A percentile compares a stretch with the other conserved stretches of the same genome.
These are phyloP conservation scores for Ptychadena robeensis DNA, from an alignment of 2,797 vertebrate species.

Conservation along the genomic window DNA sequence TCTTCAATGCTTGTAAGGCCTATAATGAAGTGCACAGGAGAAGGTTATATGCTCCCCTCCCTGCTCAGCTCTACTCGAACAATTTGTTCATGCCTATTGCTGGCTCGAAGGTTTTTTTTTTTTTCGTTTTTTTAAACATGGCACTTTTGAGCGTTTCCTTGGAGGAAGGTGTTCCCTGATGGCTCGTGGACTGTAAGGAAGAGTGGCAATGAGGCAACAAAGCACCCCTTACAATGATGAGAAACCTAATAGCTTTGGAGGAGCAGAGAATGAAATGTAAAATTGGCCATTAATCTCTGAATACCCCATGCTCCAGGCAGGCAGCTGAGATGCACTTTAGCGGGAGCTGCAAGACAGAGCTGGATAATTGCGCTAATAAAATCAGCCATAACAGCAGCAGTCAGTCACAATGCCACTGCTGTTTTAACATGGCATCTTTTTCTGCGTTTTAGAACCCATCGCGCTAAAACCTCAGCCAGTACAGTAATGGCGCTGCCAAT, in stretches of 20 bases:
- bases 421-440: slow-evolving; percentile 47
- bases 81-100: slow-evolving; percentile 53
- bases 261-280: slow-evolving; percentile 55
- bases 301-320: slow-evolving; percentile 56
- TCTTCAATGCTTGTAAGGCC: slow-evolving; percentile 23
- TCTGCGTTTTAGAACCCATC: slow-evolving; percentile 47
- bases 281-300: slow-evolving; percentile 61
- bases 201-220: slow-evolving; percentile 43
- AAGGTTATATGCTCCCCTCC: slow-evolving; percentile 24
- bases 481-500: slow-evolving; percentile 45
- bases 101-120: slow-evolving; percentile 43
- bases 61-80: slow-evolving; percentile 9
- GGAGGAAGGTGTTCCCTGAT: slow-evolving; percentile 57
- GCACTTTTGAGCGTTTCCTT: slow-evolving; percentile 46
- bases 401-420: slow-evolving; percentile 42
- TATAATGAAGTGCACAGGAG: slow-evolving; percentile 40
- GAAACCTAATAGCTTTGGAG: slow-evolving; percentile 59
- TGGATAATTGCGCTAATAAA: slow-evolving; percentile 57
- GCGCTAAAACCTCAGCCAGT: slow-evolving; percentile 44
- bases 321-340: slow-evolving; percentile 48
- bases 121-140: slow-evolving; percentile 40
- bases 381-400: slow-evolving; percentile 42
- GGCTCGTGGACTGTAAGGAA: slow-evolving; percentile 52
- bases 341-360: slow-evolving; percentile 51
- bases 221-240: slow-evolving; percentile 56